Evolutionary conservation across 2,888 invertebrate genomes (phyloP).

Genomic region (Cantharis rufa): DNA sequence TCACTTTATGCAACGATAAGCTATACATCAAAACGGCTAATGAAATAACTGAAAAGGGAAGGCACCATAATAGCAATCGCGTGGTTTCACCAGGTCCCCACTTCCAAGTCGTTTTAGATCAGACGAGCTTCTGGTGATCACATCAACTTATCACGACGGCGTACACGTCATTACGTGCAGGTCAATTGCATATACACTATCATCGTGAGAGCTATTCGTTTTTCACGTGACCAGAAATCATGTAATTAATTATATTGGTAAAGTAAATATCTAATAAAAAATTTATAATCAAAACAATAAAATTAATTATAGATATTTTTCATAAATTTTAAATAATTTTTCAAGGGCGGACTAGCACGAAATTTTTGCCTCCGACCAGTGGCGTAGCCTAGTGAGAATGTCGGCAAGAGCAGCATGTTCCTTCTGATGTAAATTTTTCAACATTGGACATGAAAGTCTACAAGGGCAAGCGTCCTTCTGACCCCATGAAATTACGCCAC

Average conservation of each 20-base stretch:
- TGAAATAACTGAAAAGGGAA: conserved; percentile 19
- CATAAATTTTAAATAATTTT: background rate
- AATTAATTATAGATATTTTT: background rate
- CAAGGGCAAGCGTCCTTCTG: too few species aligned
- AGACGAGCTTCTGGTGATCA: conserved; percentile 20
- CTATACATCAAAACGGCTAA: conserved; percentile 2
- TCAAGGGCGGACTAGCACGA: background rate
- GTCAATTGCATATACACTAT: conserved; percentile 19
- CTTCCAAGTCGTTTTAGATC: conserved; percentile 19
- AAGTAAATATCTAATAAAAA: background rate
- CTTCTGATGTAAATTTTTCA: too few species aligned
- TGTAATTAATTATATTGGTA: background rate
- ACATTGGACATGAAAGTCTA: too few species aligned
- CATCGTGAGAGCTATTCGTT: conserved; percentile 10
- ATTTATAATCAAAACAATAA: background rate
- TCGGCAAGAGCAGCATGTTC: too few species aligned
- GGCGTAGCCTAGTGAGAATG: too few species aligned
- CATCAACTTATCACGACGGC: conserved; percentile 24
- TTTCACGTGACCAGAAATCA: conserved; percentile 21
- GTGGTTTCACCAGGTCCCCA: conserved; percentile 19
- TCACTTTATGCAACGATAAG: conserved; percentile 3
- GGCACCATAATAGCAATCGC: conserved; percentile 18
- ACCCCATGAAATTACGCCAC: too few species aligned
- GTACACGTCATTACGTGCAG: conserved; percentile 19
- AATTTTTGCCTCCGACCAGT: background rate